phyloP scores from a whole-genome alignment of 2,888 invertebrate species.

The Eurois occulta region DNA sequence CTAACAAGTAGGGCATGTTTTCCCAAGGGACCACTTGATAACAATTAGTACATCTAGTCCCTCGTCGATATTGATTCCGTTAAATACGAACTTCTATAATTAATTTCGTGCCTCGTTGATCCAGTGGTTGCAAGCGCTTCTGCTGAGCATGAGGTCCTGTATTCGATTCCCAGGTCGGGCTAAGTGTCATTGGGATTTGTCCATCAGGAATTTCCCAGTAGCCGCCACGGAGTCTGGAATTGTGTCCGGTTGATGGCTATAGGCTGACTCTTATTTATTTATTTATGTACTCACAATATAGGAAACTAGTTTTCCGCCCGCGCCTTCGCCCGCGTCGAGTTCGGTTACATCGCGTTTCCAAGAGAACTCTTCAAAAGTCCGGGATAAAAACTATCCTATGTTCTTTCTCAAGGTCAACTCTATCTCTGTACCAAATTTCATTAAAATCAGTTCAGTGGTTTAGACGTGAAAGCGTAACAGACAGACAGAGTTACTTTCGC shows the following conservation, averaged over 20 bases:
- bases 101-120: slow-evolving; percentile 6
- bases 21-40: slow-evolving; percentile 40
- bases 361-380: no score
- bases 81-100: slow-evolving; percentile 63
- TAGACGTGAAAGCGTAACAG: no score
- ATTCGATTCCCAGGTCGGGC: background rate
- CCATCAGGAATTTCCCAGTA: background rate
- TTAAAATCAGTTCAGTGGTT: no score
- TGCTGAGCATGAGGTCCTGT: background rate
- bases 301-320: no score
- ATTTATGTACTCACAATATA: no score
- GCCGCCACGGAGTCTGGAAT: background rate
- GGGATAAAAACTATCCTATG: no score
- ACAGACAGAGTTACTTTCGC: no score
- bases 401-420: no score
- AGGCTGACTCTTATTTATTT: background rate
- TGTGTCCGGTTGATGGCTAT: background rate
- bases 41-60: slow-evolving; percentile 38
- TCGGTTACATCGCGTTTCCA: no score
- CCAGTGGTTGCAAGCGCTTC: background rate
- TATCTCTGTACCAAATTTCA: no score
- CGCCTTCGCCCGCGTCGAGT: no score
- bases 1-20: slow-evolving; percentile 11
- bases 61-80: slow-evolving; percentile 62
- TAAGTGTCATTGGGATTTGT: background rate